phyloP scores from a whole-genome alignment of 2,888 invertebrate species.

The Asteroscopus sphinx region DNA sequence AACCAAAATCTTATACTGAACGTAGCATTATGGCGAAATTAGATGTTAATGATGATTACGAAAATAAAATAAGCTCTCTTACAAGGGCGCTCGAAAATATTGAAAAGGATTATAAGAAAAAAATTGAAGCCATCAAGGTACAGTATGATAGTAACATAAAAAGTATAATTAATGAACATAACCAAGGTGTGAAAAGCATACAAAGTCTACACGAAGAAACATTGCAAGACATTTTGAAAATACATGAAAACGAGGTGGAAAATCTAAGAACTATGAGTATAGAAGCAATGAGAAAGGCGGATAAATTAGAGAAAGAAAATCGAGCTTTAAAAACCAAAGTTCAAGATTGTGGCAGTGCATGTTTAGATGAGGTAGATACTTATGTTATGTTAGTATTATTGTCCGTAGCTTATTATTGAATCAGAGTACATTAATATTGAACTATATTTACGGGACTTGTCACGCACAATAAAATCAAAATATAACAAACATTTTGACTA shows the following conservation, averaged over 20 bases:
- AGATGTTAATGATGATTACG: slow-evolving; percentile 70
- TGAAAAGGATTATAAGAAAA: slow-evolving; percentile 80
- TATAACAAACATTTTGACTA: no score
- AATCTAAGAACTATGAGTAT: slow-evolving; percentile 83
- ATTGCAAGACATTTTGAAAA: slow-evolving; percentile 81
- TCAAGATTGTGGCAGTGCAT: slow-evolving; percentile 48
- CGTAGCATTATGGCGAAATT: slow-evolving; percentile 69
- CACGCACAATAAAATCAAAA: no score
- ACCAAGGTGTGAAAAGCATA: slow-evolving; percentile 87
- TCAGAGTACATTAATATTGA: no score
- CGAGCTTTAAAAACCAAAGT: slow-evolving; percentile 69
- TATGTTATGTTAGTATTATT: no score
- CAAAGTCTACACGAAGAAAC: slow-evolving; percentile 88
- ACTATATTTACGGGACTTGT: no score
- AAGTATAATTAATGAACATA: slow-evolving; percentile 86
- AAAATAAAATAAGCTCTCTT: slow-evolving; percentile 72
- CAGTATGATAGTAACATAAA: slow-evolving; percentile 89
- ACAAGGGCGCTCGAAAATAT: slow-evolving; percentile 74
- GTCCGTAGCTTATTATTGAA: no score
- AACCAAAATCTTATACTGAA: slow-evolving; percentile 55
- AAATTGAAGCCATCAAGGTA: slow-evolving; percentile 83
- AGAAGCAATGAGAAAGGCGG: slow-evolving; percentile 82
- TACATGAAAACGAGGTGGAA: slow-evolving; percentile 88
- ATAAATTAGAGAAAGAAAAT: slow-evolving; percentile 82
- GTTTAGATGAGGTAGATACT: slow-evolving; percentile 70